A percentile compares a stretch with the other conserved stretches of the same genome.
phyloP scores from a whole-genome alignment of 2,113 vertebrate species.

The Phodopus roborovskii region DNA sequence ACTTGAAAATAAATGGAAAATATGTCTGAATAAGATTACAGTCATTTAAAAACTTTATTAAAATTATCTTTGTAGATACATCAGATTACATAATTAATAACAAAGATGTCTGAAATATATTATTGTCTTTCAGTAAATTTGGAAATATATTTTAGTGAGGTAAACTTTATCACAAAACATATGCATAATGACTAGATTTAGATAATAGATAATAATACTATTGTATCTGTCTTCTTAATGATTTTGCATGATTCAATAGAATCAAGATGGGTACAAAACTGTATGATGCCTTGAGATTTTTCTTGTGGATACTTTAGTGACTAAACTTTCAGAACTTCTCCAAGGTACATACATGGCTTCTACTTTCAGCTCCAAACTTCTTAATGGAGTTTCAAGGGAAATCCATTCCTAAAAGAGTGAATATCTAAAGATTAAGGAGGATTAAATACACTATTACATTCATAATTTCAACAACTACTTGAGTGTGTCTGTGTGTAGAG shows the following conservation, averaged over 20 bases:
- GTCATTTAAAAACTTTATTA: background rate
- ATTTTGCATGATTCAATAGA: background rate
- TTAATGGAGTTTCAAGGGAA: background rate
- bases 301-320: background rate
- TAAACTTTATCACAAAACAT: background rate
- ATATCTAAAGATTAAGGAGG: background rate
- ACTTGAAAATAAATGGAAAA: conserved; percentile 2
- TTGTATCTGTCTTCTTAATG: background rate
- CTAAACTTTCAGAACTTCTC: background rate
- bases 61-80: background rate
- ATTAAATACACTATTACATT: background rate
- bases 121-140: background rate
- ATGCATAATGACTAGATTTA: background rate
- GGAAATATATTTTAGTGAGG: background rate
- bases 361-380: background rate
- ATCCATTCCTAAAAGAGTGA: background rate
- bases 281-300: background rate
- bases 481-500: too few species aligned
- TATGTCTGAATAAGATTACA: background rate
- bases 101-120: background rate
- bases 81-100: conserved; percentile 18
- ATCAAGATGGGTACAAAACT: background rate
- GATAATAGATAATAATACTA: background rate
- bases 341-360: background rate
- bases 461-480: background rate